These are phyloP conservation scores for Catharus bicknelli DNA, from an alignment of 2,113 vertebrate species.

Conservation along the genomic window DNA sequence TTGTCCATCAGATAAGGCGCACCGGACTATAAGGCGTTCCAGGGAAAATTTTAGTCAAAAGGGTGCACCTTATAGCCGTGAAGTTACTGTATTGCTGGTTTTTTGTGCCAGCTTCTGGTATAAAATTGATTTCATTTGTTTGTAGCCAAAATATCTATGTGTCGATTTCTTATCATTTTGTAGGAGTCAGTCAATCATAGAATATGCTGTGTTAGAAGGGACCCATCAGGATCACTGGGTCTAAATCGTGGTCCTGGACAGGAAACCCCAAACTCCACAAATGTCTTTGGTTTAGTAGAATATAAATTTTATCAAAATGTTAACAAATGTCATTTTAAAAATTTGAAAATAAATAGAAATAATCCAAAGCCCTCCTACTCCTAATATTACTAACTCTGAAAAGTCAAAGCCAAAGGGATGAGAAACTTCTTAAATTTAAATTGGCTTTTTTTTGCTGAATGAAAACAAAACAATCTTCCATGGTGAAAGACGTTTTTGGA, in stretches of 20 bases:
- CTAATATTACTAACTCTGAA: not conserved
- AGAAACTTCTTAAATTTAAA: not conserved
- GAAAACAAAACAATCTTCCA: constrained; percentile 25
- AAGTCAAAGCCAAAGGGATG: not conserved
- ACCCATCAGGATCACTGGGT: not conserved
- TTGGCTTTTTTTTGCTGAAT: not conserved
- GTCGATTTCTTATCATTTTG: not conserved
- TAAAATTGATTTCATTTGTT: not conserved
- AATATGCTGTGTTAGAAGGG: not conserved
- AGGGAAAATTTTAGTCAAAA: no score
- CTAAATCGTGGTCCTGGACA: fast-evolving
- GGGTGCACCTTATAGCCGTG: no score
- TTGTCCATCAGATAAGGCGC: no score
- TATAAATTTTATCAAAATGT: not conserved
- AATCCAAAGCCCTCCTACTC: not conserved
- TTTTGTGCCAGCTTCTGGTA: not conserved
- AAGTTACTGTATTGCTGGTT: not conserved
- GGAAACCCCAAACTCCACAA: not conserved
- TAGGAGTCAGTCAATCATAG: not conserved
- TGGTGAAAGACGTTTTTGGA: not conserved
- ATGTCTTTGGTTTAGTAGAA: not conserved
- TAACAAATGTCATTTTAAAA: not conserved
- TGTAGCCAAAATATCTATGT: not conserved
- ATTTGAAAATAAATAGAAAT: not conserved
- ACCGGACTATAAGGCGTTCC: no score